Evolutionary conservation across 2,888 invertebrate genomes (phyloP).

Genomic region (Dicranocentrus wangi): DNA sequence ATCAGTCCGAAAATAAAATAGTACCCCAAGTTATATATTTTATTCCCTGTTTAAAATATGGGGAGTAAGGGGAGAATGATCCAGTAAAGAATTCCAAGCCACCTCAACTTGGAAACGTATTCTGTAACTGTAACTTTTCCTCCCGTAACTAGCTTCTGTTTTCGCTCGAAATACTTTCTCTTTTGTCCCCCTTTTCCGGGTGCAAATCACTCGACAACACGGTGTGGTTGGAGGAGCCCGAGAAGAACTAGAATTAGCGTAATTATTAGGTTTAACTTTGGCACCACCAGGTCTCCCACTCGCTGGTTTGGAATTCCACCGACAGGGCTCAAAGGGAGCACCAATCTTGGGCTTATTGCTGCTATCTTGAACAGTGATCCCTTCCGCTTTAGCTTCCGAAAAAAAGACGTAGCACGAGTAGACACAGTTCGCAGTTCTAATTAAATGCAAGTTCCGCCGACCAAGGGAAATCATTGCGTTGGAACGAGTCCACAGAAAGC

Average conservation of each 20-base stretch:
- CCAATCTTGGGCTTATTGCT: constrained; percentile 55
- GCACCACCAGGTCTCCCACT: not conserved
- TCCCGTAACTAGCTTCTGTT: no score
- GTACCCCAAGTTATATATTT: no score
- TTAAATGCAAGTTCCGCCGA: constrained; percentile 54
- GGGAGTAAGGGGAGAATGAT: no score
- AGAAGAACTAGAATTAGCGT: constrained; percentile 33
- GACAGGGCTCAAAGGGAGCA: constrained; percentile 50
- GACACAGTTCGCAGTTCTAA: constrained; percentile 55
- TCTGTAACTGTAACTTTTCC: no score
- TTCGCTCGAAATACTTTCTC: no score
- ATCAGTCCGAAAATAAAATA: no score
- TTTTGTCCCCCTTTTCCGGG: not conserved
- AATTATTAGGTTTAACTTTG: constrained; percentile 27
- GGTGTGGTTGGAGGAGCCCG: constrained; percentile 32
- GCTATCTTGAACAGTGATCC: constrained; percentile 32
- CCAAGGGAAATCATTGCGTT: constrained; percentile 58
- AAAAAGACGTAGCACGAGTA: constrained; percentile 19
- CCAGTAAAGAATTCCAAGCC: no score
- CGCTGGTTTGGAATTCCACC: constrained; percentile 27
- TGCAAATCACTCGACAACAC: constrained; percentile 11
- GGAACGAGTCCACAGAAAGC: constrained; percentile 28
- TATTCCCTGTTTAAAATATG: no score
- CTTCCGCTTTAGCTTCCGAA: no score
- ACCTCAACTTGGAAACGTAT: no score